A percentile compares a stretch with the other conserved stretches of the same genome.
phyloP scores from a whole-genome alignment of 2,888 invertebrate species.

The Plagiodera versicolora region DNA sequence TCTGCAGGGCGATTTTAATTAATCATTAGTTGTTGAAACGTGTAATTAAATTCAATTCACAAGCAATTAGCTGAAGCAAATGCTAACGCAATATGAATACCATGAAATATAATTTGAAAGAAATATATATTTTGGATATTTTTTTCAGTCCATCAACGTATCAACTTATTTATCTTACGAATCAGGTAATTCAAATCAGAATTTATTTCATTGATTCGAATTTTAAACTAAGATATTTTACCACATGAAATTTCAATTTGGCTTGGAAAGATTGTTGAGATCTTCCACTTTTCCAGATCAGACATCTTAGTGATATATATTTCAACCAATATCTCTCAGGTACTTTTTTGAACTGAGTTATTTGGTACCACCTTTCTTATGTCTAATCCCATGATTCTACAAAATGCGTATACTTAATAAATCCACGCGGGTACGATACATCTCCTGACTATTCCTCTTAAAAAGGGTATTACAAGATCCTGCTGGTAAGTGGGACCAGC shows the following conservation, averaged over 20 bases:
- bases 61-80: neutral
- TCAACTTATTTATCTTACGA: too few species aligned
- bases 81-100: too few species aligned
- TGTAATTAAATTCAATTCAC: neutral
- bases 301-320: too few species aligned
- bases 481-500: conserved; percentile 29
- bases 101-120: too few species aligned
- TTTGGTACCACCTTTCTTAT: neutral
- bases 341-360: neutral
- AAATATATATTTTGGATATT: too few species aligned
- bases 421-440: conserved; percentile 14
- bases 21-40: neutral
- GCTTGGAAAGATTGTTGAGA: too few species aligned
- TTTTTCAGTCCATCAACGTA: too few species aligned
- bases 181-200: too few species aligned
- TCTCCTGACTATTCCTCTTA: conserved; percentile 24
- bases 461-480: conserved; percentile 36
- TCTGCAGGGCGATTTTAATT: neutral
- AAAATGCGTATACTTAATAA: conserved; percentile 16
- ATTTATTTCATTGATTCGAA: too few species aligned
- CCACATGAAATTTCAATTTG: too few species aligned
- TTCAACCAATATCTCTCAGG: conserved; percentile 7
- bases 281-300: too few species aligned
- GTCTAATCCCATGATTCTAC: neutral
- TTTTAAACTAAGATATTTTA: too few species aligned